Evolutionary conservation across 2,797 vertebrate species (phyloP), one percentile per base, ranked within the genome.

Genomic region (Loriculus beryllinus): DNA sequence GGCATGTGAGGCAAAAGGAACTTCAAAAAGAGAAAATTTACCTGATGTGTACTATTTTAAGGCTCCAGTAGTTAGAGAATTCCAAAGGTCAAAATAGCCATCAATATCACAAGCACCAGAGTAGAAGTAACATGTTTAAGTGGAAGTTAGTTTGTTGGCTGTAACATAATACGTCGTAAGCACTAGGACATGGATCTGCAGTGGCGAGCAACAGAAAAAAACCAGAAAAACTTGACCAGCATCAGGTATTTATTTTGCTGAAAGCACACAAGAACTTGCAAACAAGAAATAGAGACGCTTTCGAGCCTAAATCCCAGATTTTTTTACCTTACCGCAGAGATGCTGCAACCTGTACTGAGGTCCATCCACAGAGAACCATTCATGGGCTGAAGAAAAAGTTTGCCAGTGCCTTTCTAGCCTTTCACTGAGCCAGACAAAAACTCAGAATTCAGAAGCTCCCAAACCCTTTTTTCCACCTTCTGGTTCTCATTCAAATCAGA

Each of bases 11-110:
- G 92, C 93, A 96, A 96, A 96, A 95, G 93, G 86, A 95, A 95
- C 96, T 96, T 97, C 96, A 94, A 88, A 97, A 97, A 92, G 89
- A 88, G 86, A 96, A 56, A 90, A 96, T 96, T 94, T 96, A 96
- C 95, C 89, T 96, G 92, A 96, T 2, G 0, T 90, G 79, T 91
- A 96, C 93, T 95, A 85, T 97, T 96, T 95, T 96, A 95, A 92
- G 89, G 82, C 89, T 88, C 82, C 68, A 13, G 92, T 95, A 96
- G 96, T 96, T 95, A 95, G 79, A 96, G 94, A 91, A 94, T 84
- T 91, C 88, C 79, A 85, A 83, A 96, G 95, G 96, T 97, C 93
- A 96, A 83, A 95, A 95, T 78, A 96, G 84, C 88, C 95, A 96
- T 97, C 96, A 96, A 96, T 97, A 97, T 96, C 93, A 79, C 1